Conservation (phyloP, 1,140 invertebrate species). For the Trichonephila clavipes region DNA sequence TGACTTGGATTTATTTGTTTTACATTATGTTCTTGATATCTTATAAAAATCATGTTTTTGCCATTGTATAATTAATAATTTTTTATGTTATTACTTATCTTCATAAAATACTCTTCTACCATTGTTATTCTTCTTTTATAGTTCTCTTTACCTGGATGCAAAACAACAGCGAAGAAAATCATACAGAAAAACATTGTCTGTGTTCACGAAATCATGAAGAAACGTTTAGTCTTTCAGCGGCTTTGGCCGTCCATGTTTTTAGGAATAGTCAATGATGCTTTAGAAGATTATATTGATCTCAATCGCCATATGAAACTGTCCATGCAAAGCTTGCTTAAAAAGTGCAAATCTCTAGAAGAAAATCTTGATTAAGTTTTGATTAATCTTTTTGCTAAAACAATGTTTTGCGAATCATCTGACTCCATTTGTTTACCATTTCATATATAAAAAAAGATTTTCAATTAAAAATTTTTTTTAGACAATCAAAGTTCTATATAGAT, state of each 20-base stretch:
- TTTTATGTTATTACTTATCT: too few relatives aligned
- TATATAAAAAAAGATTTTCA: constrained; percentile 49
- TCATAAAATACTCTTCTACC: too few relatives aligned
- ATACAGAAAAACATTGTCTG: constrained; percentile 59
- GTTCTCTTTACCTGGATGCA: constrained; percentile 73
- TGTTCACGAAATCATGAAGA: constrained; percentile 65
- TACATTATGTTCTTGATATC: too few relatives aligned
- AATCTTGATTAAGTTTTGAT: constrained; percentile 63
- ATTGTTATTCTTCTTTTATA: neutral
- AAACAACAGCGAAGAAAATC: constrained; percentile 63
- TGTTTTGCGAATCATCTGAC: constrained; percentile 22
- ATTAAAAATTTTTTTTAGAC: constrained; percentile 58
- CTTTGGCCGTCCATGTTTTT: constrained; percentile 76
- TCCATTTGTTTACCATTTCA: constrained; percentile 69
- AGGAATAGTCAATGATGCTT: constrained; percentile 72
- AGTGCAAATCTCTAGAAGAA: constrained; percentile 75
- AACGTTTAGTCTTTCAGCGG: constrained; percentile 76
- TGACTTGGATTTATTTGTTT: too few relatives aligned
- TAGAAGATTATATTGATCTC: constrained; percentile 74
- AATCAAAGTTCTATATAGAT: constrained; percentile 69
- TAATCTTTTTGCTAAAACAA: constrained; percentile 59
- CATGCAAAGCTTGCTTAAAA: constrained; percentile 75
- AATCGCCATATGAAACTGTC: constrained; percentile 76
- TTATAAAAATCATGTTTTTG: too few relatives aligned
- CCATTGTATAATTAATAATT: too few relatives aligned